Evolutionary conservation across 2,113 vertebrate species (phyloP), one percentile per base, ranked within the genome.

Genomic region (Coryphaenoides rupestris): DNA sequence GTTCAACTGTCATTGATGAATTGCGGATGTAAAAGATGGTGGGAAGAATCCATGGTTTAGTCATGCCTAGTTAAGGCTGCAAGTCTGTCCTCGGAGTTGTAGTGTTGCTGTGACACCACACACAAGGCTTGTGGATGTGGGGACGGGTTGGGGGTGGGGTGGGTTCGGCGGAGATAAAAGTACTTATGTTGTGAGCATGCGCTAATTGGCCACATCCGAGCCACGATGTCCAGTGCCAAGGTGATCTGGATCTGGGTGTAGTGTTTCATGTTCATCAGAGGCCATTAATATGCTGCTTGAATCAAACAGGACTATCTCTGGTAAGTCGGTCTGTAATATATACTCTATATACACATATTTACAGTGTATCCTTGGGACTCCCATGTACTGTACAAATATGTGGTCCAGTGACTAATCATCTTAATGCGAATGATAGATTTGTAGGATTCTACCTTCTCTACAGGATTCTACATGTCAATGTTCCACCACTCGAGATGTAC

Each of bases 1-100:
- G 65, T 79, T 79, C 76, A 80, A 85, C 79, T 40, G 59, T 85
- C 78, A 73, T 56, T 74, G 73, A 74, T 65, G 63, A 24, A 62
- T 70, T 62, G 70, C 76, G 33, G 70, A 62, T 66, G 75, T 60
- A 70, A 69, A 65, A 66, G 64, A 75, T 66, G 55, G 70, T 70
- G 60, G 54, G 65, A 74, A 66, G 66, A 76, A 12, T 53, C 17
- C 2, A 5, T 19, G 19, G 3, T 53, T 74, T 74, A 76, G 65
- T 63, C 70, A 55, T 21, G 55, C 73, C 76, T 71, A 84, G 67
- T 70, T 77, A 73, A 26, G 5, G 21, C 33, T 40, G 33, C 33
- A 58, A 66, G 56, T 73, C 68, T 60, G 59, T 58, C 55, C 33
- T 40, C 1, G 33, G 9, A 9, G n/a, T 10, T 40, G 13, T 40